Evolutionary conservation across 2,797 vertebrate species (phyloP).

Genomic region (Agapornis canus): DNA sequence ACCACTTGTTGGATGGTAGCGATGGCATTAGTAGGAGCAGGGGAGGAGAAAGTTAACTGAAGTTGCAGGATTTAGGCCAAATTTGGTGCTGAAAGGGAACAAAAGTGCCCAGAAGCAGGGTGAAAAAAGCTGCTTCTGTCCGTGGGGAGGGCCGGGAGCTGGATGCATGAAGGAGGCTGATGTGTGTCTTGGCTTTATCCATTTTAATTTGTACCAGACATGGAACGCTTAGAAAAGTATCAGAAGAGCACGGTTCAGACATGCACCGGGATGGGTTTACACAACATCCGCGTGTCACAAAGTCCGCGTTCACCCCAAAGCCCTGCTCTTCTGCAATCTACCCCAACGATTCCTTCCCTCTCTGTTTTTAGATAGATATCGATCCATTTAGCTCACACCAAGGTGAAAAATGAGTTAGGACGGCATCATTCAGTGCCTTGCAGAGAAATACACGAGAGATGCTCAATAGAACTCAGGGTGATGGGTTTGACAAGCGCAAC

Average conservation of each 20-base stretch:
- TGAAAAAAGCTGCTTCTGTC: background rate
- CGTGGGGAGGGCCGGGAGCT: background rate
- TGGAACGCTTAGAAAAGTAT: conserved; percentile 26
- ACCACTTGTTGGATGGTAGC: rapidly evolving
- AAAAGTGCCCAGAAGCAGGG: background rate
- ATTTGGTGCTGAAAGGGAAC: background rate
- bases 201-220: conserved; percentile 43
- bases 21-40: rapidly evolving
- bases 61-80: rapidly evolving
- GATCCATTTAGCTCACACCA: background rate
- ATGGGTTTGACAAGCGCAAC: background rate
- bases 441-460: background rate
- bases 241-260: background rate
- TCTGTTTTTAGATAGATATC: background rate
- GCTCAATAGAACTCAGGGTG: background rate
- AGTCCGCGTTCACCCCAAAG: background rate
- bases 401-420: background rate
- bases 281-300: background rate
- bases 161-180: background rate
- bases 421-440: background rate
- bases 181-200: background rate
- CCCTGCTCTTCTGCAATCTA: background rate
- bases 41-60: background rate
- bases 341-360: background rate
- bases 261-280: background rate